These are phyloP conservation scores for Hydraecia micacea DNA, from an alignment of 2,888 invertebrate genomes.

Conservation along the genomic window DNA sequence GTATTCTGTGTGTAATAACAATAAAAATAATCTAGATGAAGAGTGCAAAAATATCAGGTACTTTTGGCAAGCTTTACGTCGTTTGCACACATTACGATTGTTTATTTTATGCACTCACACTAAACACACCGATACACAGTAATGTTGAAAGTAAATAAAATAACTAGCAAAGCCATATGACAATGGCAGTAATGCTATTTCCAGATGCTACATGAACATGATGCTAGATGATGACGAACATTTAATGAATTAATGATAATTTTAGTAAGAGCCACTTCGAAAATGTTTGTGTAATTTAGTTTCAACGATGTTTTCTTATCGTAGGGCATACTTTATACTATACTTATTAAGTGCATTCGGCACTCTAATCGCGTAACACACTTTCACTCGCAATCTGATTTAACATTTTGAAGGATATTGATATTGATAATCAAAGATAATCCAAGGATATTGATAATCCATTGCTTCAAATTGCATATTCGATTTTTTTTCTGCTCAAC, in stretches of 20 bases:
- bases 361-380: not conserved
- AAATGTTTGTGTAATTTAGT: conserved; percentile 3
- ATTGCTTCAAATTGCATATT: not conserved
- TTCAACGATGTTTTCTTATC: not conserved
- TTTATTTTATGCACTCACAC: conserved; percentile 9
- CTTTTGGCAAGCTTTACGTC: not conserved
- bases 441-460: not conserved
- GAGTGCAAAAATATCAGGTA: not conserved
- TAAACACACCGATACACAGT: not conserved
- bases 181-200: not conserved
- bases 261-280: conserved; percentile 9
- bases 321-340: not conserved
- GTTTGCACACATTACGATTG: not conserved
- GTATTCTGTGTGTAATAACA: not conserved
- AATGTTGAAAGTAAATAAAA: not conserved
- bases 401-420: not conserved
- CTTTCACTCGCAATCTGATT: not conserved
- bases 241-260: no score
- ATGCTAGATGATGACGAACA: no score
- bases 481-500: no score
- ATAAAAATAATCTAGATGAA: not conserved
- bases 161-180: not conserved
- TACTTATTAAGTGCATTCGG: not conserved
- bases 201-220: no score
- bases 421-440: not conserved